Evolutionary conservation across 2,113 vertebrate species (phyloP), one percentile per base, ranked within the genome.

Genomic region (Mixornis gularis): DNA sequence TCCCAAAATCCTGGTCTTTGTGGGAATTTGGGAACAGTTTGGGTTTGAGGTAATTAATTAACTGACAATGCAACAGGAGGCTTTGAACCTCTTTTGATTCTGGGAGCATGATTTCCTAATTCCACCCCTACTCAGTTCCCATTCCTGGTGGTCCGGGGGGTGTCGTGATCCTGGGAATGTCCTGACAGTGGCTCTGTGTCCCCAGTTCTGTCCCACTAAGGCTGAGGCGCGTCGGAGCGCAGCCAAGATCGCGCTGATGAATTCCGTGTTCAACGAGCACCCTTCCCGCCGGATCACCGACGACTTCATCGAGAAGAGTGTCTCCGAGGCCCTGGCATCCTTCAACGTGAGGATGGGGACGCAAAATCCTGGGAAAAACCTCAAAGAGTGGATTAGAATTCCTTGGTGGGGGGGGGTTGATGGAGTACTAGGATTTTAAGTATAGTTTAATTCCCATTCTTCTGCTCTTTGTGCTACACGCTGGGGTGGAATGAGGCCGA

Each of bases 261-360:
- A 99, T 94, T 99, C 99, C 0, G 99, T 99, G 55, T 99, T 99
- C 90, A 99, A 99, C 7, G 99, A 99, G 83, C 99, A 99, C 68
- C 99, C 99, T 1, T 99, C 99, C 2, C 98, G 99, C 29, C 97
- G 99, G 52, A 99, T 99, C 96, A 99, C 99, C 0, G 98, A 99
- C 8, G 98, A 99, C 38, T 99, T 99, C 95, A 99, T 99, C 3
- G 99, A 99, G 98, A 99, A 99, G 97, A 99, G 99, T 1, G 99
- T 99, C 48, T 98, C 98, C 0, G 99, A 99, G 93, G 99, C 99
- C 4, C 96, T 99, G 92, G 98, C 99, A 1, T 99, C 99, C 30
- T 99, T 99, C 96, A 99, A 99, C 5, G 99, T 99, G 92, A 98
- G 98, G 71, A 41, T 30, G 49, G 66, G 80, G n/a, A 26, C 0